A percentile compares a stretch with the other conserved stretches of the same genome.
Evolutionary conservation across 2,888 invertebrate species (phyloP).

Genomic region (Ditylenchus weischeri): DNA sequence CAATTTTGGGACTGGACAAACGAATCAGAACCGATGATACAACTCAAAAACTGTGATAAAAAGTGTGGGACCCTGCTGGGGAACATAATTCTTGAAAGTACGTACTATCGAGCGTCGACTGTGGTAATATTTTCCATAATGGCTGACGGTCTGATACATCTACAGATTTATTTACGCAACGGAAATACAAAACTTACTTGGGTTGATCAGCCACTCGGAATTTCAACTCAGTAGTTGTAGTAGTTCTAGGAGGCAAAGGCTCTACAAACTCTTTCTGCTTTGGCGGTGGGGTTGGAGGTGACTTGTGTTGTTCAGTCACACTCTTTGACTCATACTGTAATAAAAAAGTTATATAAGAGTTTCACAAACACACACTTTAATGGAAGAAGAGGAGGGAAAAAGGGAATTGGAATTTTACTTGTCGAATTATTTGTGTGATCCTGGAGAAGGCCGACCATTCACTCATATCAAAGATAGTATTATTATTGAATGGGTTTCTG

Average conservation of each 20-base stretch:
- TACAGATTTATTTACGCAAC: no score
- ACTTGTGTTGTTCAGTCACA: background rate
- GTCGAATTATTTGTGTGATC: slow-evolving; percentile 4
- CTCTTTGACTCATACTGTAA: slow-evolving; percentile 16
- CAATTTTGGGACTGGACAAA: no score
- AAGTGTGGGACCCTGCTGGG: no score
- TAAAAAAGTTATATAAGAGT: background rate
- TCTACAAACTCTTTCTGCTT: slow-evolving; percentile 9
- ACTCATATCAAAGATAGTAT: slow-evolving; percentile 1
- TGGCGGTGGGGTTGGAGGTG: slow-evolving; percentile 9
- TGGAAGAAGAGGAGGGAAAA: background rate
- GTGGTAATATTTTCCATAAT: no score
- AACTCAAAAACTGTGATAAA: no score
- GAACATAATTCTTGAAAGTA: no score
- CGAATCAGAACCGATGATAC: no score
- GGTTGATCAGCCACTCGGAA: slow-evolving; percentile 15
- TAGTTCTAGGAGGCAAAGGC: slow-evolving; percentile 7
- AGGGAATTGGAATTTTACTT: slow-evolving; percentile 1
- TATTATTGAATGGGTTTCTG: no score
- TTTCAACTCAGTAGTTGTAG: slow-evolving; percentile 22
- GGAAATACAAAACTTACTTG: no score
- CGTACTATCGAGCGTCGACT: no score
- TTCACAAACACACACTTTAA: background rate
- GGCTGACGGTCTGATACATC: no score
- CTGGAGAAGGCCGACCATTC: slow-evolving; percentile 6